Base-by-base conservation (phyloP, 2,888 invertebrate species). In the Polydrusus pterygomalis region DNA sequence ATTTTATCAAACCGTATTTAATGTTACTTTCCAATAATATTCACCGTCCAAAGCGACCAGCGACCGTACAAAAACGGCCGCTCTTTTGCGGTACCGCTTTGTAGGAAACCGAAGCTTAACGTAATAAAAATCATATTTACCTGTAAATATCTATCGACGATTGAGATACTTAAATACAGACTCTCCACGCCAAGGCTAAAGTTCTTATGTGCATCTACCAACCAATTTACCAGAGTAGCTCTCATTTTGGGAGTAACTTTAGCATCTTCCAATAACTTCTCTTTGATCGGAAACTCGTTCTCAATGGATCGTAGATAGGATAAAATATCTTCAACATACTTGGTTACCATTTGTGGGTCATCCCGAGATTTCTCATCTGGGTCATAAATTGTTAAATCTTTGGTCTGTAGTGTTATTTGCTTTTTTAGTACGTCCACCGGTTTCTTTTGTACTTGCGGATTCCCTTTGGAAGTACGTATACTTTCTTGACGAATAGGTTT, bases 241-340 rank as follows among this genome's bases (percentile, higher is more conserved):
- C 98, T 91, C 97, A 98, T 98, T 83, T 93, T 93, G 0, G 94
- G 91, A 11, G 94, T 95, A 11, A 97, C 90, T 88, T 90, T 87
- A 75, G 94, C 94, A 43, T 91, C 92, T 56, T 89, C 89, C 80
- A 97, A 89, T 86, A 93, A 94, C 82, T 92, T 90, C 17, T 88
- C 85, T 47, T 88, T 87, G 73, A 97, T 90, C 2, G 91, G 89
- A 86, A 91, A 93, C 80, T 91, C 89, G 17, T 86, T 85, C 89
- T 98, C 98, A 77, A 97, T 87, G 63, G 90, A 88, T 79, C 92
- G 91, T 84, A 98, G 90, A 88, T 98, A 96, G 17, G 89, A 88
- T 85, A 96, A 97, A 84, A 98, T 98, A 82, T 98, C 97, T 79
- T 95, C 94, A 40, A 95, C 94, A 86, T 97, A 98, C 81, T 94